Evolutionary conservation across 2,888 invertebrate genomes (phyloP).

Genomic region (Apoda limacodes): DNA sequence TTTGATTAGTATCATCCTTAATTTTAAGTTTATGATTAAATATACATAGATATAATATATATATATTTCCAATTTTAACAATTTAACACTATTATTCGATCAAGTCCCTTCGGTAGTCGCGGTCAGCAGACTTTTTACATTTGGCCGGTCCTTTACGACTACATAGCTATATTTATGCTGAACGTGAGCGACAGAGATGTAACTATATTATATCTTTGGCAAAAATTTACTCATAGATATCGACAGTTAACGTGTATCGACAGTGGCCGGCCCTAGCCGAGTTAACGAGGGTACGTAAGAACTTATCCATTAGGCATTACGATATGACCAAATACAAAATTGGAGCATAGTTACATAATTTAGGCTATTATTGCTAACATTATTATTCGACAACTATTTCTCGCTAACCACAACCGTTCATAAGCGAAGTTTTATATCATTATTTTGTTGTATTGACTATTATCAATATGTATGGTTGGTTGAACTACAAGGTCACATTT

Average conservation of each 20-base stretch:
- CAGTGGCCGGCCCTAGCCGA: too few species aligned
- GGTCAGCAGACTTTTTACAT: slow-evolving; percentile 13
- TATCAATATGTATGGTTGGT: slow-evolving; percentile 55
- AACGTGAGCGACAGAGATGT: slow-evolving; percentile 29
- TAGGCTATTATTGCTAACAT: slow-evolving; percentile 68
- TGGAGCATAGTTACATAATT: slow-evolving; percentile 42
- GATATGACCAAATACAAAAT: slow-evolving; percentile 55
- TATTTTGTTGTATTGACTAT: slow-evolving; percentile 61
- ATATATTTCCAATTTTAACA: slow-evolving; percentile 68
- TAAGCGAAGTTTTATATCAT: slow-evolving; percentile 68
- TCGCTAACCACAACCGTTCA: slow-evolving; percentile 69
- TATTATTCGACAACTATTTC: slow-evolving; percentile 64
- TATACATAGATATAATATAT: slow-evolving; percentile 67
- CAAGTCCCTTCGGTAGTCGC: slow-evolving; percentile 32
- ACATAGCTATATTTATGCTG: slow-evolving; percentile 11
- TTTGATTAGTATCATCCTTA: slow-evolving; percentile 69
- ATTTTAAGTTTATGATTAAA: slow-evolving; percentile 38
- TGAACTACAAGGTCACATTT: slow-evolving; percentile 30
- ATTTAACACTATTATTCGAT: slow-evolving; percentile 65
- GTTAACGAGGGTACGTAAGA: slow-evolving; percentile 29
- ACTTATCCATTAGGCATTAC: too few species aligned
- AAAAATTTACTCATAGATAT: slow-evolving; percentile 24
- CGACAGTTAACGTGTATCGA: not conserved
- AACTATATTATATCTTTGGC: slow-evolving; percentile 33
- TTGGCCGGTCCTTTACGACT: slow-evolving; percentile 13